These are phyloP conservation scores for Hylaeus anthracinus DNA, from an alignment of 1,140 invertebrate species.

Conservation along the genomic window DNA sequence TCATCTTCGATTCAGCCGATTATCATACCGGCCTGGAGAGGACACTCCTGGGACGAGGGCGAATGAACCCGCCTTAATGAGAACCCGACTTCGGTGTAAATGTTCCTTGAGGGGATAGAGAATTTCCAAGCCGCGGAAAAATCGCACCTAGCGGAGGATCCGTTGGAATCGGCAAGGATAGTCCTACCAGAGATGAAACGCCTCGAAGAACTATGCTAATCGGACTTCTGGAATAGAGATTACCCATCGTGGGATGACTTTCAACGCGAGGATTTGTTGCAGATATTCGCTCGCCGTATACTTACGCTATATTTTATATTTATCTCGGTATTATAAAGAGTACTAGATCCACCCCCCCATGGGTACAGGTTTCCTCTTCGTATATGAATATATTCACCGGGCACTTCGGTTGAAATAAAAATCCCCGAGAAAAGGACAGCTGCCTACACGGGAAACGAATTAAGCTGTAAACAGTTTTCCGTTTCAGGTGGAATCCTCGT, in stretches of 20 bases:
- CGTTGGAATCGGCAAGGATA: background rate
- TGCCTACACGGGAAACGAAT: background rate
- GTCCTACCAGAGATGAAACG: background rate
- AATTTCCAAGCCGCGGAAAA: constrained; percentile 17
- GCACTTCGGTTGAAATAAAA: background rate
- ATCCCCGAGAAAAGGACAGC: background rate
- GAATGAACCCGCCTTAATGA: constrained; percentile 32
- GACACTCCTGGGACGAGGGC: background rate
- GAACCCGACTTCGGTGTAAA: constrained; percentile 25
- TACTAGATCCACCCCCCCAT: too few relatives aligned
- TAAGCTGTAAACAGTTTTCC: constrained; percentile 3
- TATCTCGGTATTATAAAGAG: too few relatives aligned
- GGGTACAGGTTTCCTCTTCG: too few relatives aligned
- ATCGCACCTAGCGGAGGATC: constrained; percentile 9
- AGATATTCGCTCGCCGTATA: too few relatives aligned
- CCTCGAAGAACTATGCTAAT: constrained; percentile 5
- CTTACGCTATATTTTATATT: too few relatives aligned
- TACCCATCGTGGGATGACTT: background rate
- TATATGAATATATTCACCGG: background rate
- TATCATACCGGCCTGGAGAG: constrained; percentile 52
- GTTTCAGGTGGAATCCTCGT: background rate
- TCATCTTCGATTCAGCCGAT: constrained; percentile 64
- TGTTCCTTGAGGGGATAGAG: background rate
- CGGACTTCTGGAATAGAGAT: background rate
- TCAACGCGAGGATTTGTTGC: too few relatives aligned